phyloP scores from a whole-genome alignment of 2,797 vertebrate species.

The Molossus alvarezi region DNA sequence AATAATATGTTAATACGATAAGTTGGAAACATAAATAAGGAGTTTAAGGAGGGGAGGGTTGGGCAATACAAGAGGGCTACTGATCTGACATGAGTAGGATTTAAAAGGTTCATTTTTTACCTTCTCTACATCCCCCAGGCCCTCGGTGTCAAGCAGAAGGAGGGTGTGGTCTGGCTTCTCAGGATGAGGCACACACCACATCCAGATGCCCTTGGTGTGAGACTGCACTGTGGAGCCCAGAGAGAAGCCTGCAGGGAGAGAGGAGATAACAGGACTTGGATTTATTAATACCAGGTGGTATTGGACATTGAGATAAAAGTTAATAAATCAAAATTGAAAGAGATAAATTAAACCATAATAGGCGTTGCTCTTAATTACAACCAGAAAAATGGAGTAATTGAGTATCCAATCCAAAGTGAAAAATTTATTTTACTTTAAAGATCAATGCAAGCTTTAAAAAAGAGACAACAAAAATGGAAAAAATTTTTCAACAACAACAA shows the following conservation, averaged over 20 bases:
- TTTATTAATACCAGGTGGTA: too few relatives aligned
- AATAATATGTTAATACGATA: not conserved
- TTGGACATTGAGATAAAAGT: too few relatives aligned
- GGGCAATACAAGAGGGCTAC: not conserved
- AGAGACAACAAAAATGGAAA: not conserved
- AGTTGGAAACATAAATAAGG: not conserved
- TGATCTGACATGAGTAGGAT: not conserved
- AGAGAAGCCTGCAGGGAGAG: too few relatives aligned
- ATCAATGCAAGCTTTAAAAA: not conserved
- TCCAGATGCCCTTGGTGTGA: too few relatives aligned
- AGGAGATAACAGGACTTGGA: too few relatives aligned
- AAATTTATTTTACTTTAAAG: not conserved
- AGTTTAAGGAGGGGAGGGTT: not conserved
- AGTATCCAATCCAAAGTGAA: not conserved
- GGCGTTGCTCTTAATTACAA: not conserved
- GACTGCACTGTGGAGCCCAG: too few relatives aligned
- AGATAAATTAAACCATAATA: not conserved
- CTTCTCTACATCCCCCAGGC: constrained; percentile 65
- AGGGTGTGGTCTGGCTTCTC: too few relatives aligned
- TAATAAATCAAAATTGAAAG: too few relatives aligned
- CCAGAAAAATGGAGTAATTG: not conserved
- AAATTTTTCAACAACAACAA: not conserved
- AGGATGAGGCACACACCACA: too few relatives aligned
- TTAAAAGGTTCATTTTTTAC: constrained; percentile 67
- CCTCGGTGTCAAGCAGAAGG: too few relatives aligned